Percentiles rank a stretch among this genome's conserved stretches.
Evolutionary conservation across 2,888 invertebrate genomes (phyloP).

Genomic region (Cenopis cana): DNA sequence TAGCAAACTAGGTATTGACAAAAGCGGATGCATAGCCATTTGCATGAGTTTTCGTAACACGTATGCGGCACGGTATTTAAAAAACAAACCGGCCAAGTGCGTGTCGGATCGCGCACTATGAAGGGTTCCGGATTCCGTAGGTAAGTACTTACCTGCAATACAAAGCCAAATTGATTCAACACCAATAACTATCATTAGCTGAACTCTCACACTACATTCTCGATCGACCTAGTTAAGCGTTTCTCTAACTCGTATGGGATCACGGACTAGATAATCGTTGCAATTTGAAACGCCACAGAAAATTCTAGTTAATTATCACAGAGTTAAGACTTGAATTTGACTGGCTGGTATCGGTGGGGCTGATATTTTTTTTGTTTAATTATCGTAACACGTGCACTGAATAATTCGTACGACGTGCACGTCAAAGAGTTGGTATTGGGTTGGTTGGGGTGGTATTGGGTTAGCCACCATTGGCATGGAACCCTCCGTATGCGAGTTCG

Average conservation of each 20-base stretch:
- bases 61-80: conserved; percentile 12
- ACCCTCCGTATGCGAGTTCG: too few relatives aligned
- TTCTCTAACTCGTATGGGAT: conserved; percentile 9
- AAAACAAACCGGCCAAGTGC: too few relatives aligned
- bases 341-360: neutral
- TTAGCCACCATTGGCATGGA: too few relatives aligned
- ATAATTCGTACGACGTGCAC: neutral
- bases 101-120: too few relatives aligned
- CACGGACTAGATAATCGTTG: conserved; percentile 4
- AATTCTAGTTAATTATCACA: neutral
- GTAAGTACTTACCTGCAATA: too few relatives aligned
- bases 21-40: conserved; percentile 22
- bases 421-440: too few relatives aligned
- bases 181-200: conserved; percentile 18
- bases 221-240: conserved; percentile 24
- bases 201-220: conserved; percentile 35
- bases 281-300: conserved; percentile 4
- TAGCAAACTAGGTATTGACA: neutral
- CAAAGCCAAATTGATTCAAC: conserved; percentile 16
- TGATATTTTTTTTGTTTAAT: neutral
- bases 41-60: neutral
- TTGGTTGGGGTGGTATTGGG: too few relatives aligned
- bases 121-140: too few relatives aligned
- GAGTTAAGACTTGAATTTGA: conserved; percentile 9
- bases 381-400: conserved; percentile 24